phyloP scores from a whole-genome alignment of 2,888 invertebrate species.

The Idaea dimidiata region DNA sequence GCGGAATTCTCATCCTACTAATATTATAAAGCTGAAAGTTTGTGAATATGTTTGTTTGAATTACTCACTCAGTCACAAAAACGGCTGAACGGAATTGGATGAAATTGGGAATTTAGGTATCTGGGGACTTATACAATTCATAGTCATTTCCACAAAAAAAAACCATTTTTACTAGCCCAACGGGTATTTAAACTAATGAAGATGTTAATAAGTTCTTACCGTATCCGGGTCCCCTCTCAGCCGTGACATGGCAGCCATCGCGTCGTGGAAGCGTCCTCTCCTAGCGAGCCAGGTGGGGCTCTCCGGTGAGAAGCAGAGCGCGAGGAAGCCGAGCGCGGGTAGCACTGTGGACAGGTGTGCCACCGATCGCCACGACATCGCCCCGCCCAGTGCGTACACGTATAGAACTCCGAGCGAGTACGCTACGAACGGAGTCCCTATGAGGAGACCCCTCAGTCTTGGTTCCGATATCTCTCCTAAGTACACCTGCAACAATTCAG shows the following conservation, averaged over 20 bases:
- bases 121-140: too few species aligned
- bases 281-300: conserved; percentile 88
- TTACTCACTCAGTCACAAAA: too few species aligned
- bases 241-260: conserved; percentile 81
- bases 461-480: conserved; percentile 89
- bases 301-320: conserved; percentile 86
- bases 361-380: conserved; percentile 85
- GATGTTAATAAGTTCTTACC: conserved; percentile 56
- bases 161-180: too few species aligned
- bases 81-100: too few species aligned
- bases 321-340: conserved; percentile 81
- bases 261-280: conserved; percentile 78
- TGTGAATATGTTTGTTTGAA: too few species aligned
- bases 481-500: conserved; percentile 79
- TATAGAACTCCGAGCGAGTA: conserved; percentile 88
- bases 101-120: too few species aligned
- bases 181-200: too few species aligned
- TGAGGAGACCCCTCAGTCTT: conserved; percentile 83
- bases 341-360: conserved; percentile 83
- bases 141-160: too few species aligned
- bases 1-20: too few species aligned
- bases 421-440: conserved; percentile 87
- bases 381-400: conserved; percentile 86
- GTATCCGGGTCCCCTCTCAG: conserved; percentile 81
- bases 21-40: too few species aligned